These are phyloP conservation scores for Alces alces DNA, from an alignment of 2,113 vertebrate genomes.

Conservation along the genomic window DNA sequence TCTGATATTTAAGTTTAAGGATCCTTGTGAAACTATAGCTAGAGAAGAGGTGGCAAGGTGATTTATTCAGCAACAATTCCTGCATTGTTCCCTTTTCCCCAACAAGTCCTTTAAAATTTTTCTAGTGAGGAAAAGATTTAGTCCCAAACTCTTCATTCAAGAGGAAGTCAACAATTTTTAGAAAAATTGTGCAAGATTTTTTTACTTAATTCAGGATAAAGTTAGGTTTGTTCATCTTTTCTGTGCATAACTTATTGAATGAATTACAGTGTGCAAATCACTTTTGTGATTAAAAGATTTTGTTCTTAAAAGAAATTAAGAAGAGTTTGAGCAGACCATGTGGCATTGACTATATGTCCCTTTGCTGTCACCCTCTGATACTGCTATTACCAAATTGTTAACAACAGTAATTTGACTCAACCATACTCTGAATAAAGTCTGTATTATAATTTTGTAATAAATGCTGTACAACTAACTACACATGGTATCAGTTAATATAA, in stretches of 20 bases:
- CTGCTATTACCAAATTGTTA: background rate
- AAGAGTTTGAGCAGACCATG: background rate
- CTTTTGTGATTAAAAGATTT: background rate
- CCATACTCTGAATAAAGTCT: background rate
- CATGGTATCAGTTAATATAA: background rate
- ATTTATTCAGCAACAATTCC: background rate
- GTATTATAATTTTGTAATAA: background rate
- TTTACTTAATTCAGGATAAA: background rate
- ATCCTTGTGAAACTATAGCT: background rate
- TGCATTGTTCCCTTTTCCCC: background rate
- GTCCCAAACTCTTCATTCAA: background rate
- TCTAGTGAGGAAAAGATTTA: background rate
- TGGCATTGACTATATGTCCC: background rate
- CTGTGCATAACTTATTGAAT: background rate
- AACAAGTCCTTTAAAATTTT: background rate
- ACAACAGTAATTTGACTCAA: background rate
- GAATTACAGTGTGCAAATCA: background rate
- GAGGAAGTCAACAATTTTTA: background rate
- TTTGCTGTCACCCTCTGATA: background rate
- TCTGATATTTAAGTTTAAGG: background rate
- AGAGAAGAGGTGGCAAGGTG: background rate
- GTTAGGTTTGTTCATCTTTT: background rate
- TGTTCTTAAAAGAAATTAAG: background rate
- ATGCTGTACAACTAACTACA: background rate
- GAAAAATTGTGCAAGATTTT: background rate